These are phyloP conservation scores for Ptychoptera albimana DNA, from an alignment of 2,888 invertebrate genomes.

Conservation along the genomic window DNA sequence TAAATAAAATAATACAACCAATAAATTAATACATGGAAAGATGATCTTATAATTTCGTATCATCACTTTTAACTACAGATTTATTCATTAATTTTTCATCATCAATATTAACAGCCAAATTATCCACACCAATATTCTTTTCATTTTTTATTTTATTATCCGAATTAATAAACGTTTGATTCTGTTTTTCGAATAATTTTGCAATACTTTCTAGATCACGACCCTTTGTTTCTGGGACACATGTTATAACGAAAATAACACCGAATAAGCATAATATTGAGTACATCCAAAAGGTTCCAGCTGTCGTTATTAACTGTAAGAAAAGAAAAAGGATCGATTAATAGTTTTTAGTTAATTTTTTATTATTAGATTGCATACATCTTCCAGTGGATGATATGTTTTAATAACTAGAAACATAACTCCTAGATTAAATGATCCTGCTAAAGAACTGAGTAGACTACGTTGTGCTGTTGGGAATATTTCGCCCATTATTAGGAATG, in stretches of 20 bases:
- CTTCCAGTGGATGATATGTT: slow-evolving; percentile 34
- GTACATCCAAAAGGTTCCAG: slow-evolving; percentile 41
- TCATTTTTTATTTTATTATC: not conserved
- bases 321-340: slow-evolving; percentile 1
- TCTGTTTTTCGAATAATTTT: slow-evolving; percentile 14
- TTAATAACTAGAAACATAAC: slow-evolving; percentile 42
- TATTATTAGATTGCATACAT: slow-evolving; percentile 16
- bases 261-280: slow-evolving; percentile 34
- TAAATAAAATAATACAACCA: too few relatives aligned
- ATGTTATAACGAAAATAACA: slow-evolving; percentile 35
- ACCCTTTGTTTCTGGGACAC: slow-evolving; percentile 54
- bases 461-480: slow-evolving; percentile 40
- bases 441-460: slow-evolving; percentile 37
- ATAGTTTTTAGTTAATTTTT: not conserved
- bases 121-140: not conserved
- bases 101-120: not conserved
- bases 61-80: too few relatives aligned
- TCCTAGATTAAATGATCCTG: slow-evolving; percentile 36
- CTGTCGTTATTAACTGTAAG: slow-evolving; percentile 32
- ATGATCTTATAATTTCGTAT: too few relatives aligned
- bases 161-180: not conserved
- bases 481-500: slow-evolving; percentile 44
- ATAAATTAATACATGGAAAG: too few relatives aligned
- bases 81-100: not conserved
- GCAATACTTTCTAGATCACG: slow-evolving; percentile 49